phyloP scores from a whole-genome alignment of 1,140 invertebrate genomes.

The Druon quercuslanigerum region DNA sequence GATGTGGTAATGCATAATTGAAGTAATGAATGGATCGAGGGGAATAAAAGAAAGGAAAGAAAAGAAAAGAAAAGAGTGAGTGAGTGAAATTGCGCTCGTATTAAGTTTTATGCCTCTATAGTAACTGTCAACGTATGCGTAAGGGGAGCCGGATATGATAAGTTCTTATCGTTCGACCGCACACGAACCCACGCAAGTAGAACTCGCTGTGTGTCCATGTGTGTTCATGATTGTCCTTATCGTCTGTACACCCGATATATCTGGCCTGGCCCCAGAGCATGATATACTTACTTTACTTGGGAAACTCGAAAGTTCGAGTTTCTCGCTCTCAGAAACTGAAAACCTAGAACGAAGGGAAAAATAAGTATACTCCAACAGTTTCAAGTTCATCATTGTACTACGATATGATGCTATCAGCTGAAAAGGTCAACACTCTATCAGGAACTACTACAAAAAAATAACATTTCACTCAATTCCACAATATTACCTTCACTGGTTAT shows the following conservation, averaged over 20 bases:
- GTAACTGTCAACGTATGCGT: conserved; percentile 56
- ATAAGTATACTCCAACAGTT: background rate
- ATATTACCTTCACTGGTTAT: too few species aligned
- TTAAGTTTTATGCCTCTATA: conserved; percentile 51
- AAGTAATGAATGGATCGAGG: conserved; percentile 3
- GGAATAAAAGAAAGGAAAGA: conserved; percentile 33
- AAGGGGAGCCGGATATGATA: conserved; percentile 72
- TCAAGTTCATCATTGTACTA: background rate
- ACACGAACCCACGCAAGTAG: conserved; percentile 45
- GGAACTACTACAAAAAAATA: background rate
- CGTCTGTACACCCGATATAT: conserved; percentile 47
- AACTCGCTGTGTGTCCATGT: conserved; percentile 19
- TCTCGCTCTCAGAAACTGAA: conserved; percentile 12
- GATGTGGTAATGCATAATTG: too few species aligned
- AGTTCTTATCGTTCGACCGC: conserved; percentile 64
- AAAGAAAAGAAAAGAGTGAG: background rate
- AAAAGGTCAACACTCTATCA: conserved; percentile 3
- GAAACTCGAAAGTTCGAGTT: conserved; percentile 45
- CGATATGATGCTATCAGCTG: background rate
- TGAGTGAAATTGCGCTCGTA: conserved; percentile 49
- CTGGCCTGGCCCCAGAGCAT: conserved; percentile 31
- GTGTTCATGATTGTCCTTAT: conserved; percentile 47
- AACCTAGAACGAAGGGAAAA: conserved; percentile 8
- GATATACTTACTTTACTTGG: conserved; percentile 43
- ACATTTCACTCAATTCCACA: background rate